Evolutionary conservation across 2,797 vertebrate species (phyloP), one percentile per base, ranked within the genome.

Genomic region (Geotria australis): DNA sequence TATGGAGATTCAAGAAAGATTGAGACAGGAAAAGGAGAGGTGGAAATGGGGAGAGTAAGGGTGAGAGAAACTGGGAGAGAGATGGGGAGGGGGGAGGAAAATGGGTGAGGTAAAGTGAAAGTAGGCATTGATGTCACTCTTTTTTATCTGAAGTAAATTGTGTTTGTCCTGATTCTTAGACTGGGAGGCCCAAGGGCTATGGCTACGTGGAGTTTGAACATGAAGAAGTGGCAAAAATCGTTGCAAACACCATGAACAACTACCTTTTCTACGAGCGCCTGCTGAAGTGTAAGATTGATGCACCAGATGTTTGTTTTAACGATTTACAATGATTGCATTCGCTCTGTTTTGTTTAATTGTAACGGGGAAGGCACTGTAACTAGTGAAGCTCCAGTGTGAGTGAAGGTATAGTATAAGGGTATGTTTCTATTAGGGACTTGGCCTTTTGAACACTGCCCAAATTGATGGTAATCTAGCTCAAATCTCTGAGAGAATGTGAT

Each of bases 171-270:
- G 47, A 59, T 47, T 64, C 64, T 24, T 74, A 98, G 89, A 98
- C 84, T 6, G 89, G 89, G 57, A 71, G 57, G 5, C 84, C 77
- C 63, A 94, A 81, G 74, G 88, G 85, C 49, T 98, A 83, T 4
- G 83, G 68, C 1, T 98, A 80, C 61, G 58, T 98, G 24, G 85
- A 98, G 67, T 98, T 82, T 59, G 80, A 80, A 2, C 88, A 74
- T 5, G 79, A 89, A 10, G 89, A 94, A 7, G 85, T 96, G 8
- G 89, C 88, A 13, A 82, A 74, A 65, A 89, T 96, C 2, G 89
- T 86, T 8, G 86, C 81, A 4, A 80, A 91, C 60, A 94, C 88
- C 1, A 95, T 95, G 89, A 78, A 93, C 70, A 95, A 94, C 64
- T 96, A 95, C 61, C 75, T 95, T 3, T 85, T 96, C 66, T 79